These are phyloP conservation scores for Strigamia maritima DNA, from an alignment of 2,888 invertebrate genomes.

Conservation along the genomic window DNA sequence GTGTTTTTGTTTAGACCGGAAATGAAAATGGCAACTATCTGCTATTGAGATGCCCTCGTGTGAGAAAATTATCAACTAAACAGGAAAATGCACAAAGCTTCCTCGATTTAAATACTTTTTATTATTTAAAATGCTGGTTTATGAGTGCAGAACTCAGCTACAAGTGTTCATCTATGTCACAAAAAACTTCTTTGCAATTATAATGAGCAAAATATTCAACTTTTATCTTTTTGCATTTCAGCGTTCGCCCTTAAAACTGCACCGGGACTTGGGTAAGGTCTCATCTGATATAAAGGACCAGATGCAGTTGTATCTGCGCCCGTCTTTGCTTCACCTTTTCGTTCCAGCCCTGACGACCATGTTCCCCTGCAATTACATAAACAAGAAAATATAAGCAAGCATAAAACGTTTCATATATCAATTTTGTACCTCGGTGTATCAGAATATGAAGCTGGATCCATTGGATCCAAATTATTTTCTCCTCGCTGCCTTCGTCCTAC, in stretches of 20 bases:
- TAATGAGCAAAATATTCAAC: background rate
- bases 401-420: background rate
- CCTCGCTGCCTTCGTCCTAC: background rate
- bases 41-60: background rate
- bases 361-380: constrained; percentile 62
- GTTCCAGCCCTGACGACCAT: constrained; percentile 76
- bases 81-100: background rate
- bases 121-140: too few relatives aligned
- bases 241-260: constrained; percentile 78
- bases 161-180: too few relatives aligned
- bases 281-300: constrained; percentile 85
- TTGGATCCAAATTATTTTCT: constrained; percentile 72
- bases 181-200: background rate
- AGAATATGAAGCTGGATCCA: constrained; percentile 93
- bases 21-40: too few relatives aligned
- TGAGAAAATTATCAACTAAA: background rate
- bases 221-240: constrained; percentile 42
- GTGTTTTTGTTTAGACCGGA: background rate
- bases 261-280: constrained; percentile 94
- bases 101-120: background rate
- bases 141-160: too few relatives aligned
- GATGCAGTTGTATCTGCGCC: constrained; percentile 87
- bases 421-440: constrained; percentile 65
- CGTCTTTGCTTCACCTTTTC: constrained; percentile 71
- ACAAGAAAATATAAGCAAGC: constrained; percentile 33